phyloP scores from a whole-genome alignment of 2,797 vertebrate species.

The Anguilla megastoma region DNA sequence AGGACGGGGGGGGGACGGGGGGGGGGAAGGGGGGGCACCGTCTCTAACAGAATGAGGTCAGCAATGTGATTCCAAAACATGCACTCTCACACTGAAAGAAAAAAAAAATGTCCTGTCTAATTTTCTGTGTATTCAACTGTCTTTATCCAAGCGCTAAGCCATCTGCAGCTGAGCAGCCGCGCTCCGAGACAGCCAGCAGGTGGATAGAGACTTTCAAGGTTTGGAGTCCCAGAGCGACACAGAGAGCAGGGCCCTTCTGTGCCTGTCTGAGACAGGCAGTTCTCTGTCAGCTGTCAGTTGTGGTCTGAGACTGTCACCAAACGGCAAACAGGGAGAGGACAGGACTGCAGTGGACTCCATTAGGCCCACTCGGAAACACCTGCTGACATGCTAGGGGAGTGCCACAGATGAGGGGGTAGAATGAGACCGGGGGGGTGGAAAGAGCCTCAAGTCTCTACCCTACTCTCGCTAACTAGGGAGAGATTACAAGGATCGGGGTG shows the following conservation, averaged over 20 bases:
- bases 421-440: conserved; percentile 29
- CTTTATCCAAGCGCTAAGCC: neutral
- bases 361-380: conserved; percentile 31
- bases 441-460: conserved; percentile 51
- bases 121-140: neutral
- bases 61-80: conserved; percentile 5
- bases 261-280: neutral
- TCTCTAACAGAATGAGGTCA: conserved; percentile 4
- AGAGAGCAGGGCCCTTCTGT: neutral
- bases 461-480: conserved; percentile 61
- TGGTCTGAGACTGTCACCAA: neutral
- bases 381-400: neutral
- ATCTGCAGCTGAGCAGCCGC: neutral
- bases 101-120: conserved; percentile 14
- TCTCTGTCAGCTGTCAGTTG: neutral
- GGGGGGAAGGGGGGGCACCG: neutral
- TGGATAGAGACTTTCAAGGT: neutral
- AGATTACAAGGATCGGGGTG: conserved; percentile 38
- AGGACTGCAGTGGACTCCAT: conserved; percentile 34
- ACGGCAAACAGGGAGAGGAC: conserved; percentile 33
- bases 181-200: neutral
- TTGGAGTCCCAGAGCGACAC: neutral
- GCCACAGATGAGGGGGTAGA: conserved; percentile 21
- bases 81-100: neutral
- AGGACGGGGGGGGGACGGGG: neutral